These are phyloP conservation scores for Ophioderma brevispina DNA, from an alignment of 35 echinoderm and acorn worm genomes.

Conservation along the genomic window DNA sequence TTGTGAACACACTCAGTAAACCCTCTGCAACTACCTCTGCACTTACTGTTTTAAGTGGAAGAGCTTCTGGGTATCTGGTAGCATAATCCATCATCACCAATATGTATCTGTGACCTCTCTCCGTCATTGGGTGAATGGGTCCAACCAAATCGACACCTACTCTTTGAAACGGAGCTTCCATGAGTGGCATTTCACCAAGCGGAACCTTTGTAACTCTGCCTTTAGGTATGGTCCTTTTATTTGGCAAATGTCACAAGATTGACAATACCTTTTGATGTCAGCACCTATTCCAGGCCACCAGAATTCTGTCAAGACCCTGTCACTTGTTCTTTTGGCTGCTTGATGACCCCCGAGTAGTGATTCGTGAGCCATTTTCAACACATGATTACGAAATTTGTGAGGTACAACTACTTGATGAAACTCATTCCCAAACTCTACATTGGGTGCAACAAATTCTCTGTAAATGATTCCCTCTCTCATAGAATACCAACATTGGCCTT, in stretches of 20 bases:
- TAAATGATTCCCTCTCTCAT: constrained; percentile 26
- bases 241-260: constrained; percentile 69
- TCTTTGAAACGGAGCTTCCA: constrained; percentile 54
- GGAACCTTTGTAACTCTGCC: constrained; percentile 68
- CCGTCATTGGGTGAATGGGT: constrained; percentile 43
- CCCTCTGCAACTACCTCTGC: constrained; percentile 64
- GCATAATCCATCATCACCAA: constrained; percentile 71
- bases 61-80: constrained; percentile 72
- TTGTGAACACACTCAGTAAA: constrained; percentile 49
- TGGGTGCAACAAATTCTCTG: constrained; percentile 40
- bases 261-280: constrained; percentile 52
- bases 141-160: constrained; percentile 67
- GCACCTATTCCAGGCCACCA: constrained; percentile 54
- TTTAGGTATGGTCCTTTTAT: constrained; percentile 47
- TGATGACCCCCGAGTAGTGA: constrained; percentile 47
- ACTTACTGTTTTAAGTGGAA: constrained; percentile 48
- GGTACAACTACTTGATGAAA: constrained; percentile 56
- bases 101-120: constrained; percentile 51
- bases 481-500: neutral
- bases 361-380: constrained; percentile 51
- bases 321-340: constrained; percentile 29
- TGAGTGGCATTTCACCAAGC: constrained; percentile 62
- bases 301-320: constrained; percentile 34
- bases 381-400: constrained; percentile 1
- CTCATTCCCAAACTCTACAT: constrained; percentile 20